phyloP scores from a whole-genome alignment of 2,797 vertebrate species.

The Chelmon rostratus region DNA sequence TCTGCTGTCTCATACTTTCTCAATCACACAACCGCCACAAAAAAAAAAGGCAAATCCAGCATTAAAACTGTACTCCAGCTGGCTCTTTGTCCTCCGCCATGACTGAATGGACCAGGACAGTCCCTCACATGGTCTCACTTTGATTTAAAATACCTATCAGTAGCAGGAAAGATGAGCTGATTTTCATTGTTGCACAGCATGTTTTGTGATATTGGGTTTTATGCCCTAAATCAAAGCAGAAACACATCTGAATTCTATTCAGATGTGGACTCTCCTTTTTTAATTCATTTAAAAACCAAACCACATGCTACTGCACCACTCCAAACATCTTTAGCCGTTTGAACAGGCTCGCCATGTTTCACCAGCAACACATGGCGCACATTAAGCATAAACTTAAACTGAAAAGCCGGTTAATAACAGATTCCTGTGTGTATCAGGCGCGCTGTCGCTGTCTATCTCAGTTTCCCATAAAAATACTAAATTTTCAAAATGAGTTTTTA shows the following conservation, averaged over 20 bases:
- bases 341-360: slow-evolving; percentile 31
- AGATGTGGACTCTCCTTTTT: slow-evolving; percentile 25
- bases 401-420: slow-evolving; percentile 14
- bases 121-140: slow-evolving; percentile 39
- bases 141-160: slow-evolving; percentile 47
- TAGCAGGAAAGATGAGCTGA: slow-evolving; percentile 46
- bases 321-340: slow-evolving; percentile 44
- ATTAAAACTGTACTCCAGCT: slow-evolving; percentile 32
- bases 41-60: slow-evolving; percentile 13
- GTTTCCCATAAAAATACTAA: not conserved
- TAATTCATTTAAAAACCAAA: slow-evolving; percentile 54
- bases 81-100: not conserved
- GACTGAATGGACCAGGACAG: slow-evolving; percentile 24
- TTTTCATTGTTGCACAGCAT: slow-evolving; percentile 16
- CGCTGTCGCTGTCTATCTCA: not conserved
- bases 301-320: slow-evolving; percentile 45
- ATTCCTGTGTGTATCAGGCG: not conserved
- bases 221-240: slow-evolving; percentile 37
- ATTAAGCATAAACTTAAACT: slow-evolving; percentile 7
- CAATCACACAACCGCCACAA: slow-evolving; percentile 3
- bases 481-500: not conserved
- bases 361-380: slow-evolving; percentile 33
- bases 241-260: slow-evolving; percentile 58
- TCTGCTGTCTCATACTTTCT: slow-evolving; percentile 33
- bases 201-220: slow-evolving; percentile 23